phyloP scores from a whole-genome alignment of 2,113 vertebrate species.

The Lampris megalopsis region DNA sequence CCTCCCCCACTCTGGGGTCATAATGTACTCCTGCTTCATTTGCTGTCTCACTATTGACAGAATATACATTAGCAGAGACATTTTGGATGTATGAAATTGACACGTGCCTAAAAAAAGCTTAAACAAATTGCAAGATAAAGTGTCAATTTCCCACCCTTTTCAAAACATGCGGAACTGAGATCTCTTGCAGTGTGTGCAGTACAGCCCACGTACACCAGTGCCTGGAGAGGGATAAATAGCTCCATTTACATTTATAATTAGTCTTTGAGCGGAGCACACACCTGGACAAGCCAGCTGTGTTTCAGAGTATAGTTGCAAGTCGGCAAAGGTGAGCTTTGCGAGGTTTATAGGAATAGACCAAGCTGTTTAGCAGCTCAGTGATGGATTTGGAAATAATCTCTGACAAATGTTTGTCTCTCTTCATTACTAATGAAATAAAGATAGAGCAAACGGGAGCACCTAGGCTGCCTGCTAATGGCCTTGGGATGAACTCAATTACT shows the following conservation, averaged over 20 bases:
- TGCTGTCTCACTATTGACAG: too few relatives aligned
- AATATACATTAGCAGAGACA: too few relatives aligned
- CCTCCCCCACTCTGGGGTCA: background rate
- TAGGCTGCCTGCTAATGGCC: conserved; percentile 17
- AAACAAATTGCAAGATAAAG: too few relatives aligned
- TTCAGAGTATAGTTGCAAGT: background rate
- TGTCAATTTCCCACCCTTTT: too few relatives aligned
- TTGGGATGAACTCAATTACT: conserved; percentile 19
- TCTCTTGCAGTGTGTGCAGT: too few relatives aligned
- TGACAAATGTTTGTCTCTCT: background rate
- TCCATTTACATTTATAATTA: background rate
- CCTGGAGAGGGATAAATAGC: background rate
- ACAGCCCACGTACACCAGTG: background rate
- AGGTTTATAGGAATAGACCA: conserved; percentile 10
- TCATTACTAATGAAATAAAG: background rate
- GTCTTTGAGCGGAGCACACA: conserved; percentile 1
- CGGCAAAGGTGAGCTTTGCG: background rate
- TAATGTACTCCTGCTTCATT: background rate
- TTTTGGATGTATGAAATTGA: too few relatives aligned
- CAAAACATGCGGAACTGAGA: too few relatives aligned
- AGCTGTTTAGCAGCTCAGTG: conserved; percentile 11
- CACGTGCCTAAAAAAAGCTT: too few relatives aligned
- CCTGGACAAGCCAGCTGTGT: too few relatives aligned
- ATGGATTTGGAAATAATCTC: conserved; percentile 36
- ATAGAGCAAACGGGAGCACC: background rate